phyloP scores from a whole-genome alignment of 2,888 invertebrate species.

The Thecocarcelia acutangulata region DNA sequence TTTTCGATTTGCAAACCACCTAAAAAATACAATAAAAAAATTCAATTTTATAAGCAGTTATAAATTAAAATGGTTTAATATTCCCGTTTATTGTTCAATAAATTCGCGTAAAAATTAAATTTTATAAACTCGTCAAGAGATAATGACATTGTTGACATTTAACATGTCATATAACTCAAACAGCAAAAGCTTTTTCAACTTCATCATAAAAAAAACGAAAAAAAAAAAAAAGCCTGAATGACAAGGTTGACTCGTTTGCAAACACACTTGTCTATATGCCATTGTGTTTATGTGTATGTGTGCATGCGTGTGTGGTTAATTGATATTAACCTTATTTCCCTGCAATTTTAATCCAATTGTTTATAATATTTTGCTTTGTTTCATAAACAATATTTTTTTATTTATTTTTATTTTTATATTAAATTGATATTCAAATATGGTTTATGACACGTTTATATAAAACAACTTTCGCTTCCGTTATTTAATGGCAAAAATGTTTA shows the following conservation, averaged over 20 bases:
- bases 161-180: conserved; percentile 8
- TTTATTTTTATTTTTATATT: conserved; percentile 19
- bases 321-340: no score
- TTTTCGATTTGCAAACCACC: conserved; percentile 90
- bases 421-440: conserved; percentile 54
- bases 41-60: not conserved
- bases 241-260: not conserved
- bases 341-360: not conserved
- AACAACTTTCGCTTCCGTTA: not conserved
- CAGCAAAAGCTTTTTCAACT: conserved; percentile 4
- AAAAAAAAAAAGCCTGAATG: not conserved
- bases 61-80: conserved; percentile 22
- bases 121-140: conserved; percentile 34
- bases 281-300: not conserved
- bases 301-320: not conserved
- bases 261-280: no score
- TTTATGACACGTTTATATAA: conserved; percentile 46
- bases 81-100: conserved; percentile 25
- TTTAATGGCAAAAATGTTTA: not conserved
- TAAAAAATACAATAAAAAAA: conserved; percentile 64
- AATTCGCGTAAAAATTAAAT: not conserved
- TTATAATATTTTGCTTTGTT: conserved; percentile 29
- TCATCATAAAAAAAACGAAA: not conserved
- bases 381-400: conserved; percentile 1
- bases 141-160: conserved; percentile 38